phyloP scores from a whole-genome alignment of 2,888 invertebrate genomes.

The Synergus umbraculus region DNA sequence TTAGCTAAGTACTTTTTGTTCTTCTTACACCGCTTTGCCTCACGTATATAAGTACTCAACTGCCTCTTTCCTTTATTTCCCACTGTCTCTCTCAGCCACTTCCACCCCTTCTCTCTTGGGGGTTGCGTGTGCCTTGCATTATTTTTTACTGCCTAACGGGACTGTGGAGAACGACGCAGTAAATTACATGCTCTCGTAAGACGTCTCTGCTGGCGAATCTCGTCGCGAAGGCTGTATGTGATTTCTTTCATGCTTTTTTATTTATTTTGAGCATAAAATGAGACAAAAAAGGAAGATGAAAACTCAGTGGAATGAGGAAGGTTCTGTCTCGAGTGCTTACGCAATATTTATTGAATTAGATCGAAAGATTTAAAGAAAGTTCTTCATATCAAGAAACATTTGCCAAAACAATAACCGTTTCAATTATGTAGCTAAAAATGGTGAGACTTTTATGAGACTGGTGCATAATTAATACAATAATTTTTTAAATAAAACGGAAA shows the following conservation, averaged over 20 bases:
- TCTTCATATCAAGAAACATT: too few relatives aligned
- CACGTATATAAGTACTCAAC: not conserved
- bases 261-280: not conserved
- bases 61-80: not conserved
- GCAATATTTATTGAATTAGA: too few relatives aligned
- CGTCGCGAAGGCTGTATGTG: not conserved
- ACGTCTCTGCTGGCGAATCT: not conserved
- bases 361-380: too few relatives aligned
- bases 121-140: not conserved
- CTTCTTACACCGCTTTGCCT: not conserved
- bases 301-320: not conserved
- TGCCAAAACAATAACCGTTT: too few relatives aligned
- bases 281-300: not conserved
- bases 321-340: too few relatives aligned
- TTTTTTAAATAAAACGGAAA: too few relatives aligned
- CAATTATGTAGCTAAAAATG: too few relatives aligned
- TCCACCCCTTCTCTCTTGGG: not conserved
- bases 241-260: not conserved
- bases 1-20: slow-evolving; percentile 2
- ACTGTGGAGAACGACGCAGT: slow-evolving; percentile 5
- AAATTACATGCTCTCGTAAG: not conserved
- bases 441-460: too few relatives aligned
- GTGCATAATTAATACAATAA: too few relatives aligned
- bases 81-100: not conserved
- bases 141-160: slow-evolving; percentile 14